Percentiles rank a stretch among this genome's conserved stretches.
Conservation (phyloP, 2,797 vertebrate genomes). For the Diglossa cyanea region DNA sequence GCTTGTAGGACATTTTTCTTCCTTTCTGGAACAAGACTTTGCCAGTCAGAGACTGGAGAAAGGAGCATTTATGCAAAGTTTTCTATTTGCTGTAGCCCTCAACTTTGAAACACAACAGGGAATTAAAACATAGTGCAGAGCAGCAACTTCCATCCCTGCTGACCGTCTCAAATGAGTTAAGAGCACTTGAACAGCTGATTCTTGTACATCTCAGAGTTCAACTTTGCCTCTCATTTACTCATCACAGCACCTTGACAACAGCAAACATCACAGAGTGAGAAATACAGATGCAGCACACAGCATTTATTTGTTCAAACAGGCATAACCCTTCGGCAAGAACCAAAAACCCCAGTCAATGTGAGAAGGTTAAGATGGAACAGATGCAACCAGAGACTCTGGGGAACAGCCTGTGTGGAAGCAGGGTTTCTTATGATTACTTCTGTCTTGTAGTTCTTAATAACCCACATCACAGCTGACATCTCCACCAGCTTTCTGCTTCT, state of each 20-base stretch:
- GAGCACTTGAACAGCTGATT: background rate
- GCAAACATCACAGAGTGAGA: background rate
- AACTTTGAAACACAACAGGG: background rate
- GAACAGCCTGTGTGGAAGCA: background rate
- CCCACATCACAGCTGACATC: constrained; percentile 24
- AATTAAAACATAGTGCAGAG: background rate
- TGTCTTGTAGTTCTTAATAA: constrained; percentile 31
- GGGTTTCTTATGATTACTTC: background rate
- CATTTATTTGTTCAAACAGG: background rate
- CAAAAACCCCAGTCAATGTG: background rate
- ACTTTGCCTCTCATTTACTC: background rate
- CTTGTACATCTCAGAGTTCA: background rate
- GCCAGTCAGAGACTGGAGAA: background rate
- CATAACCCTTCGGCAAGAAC: background rate
- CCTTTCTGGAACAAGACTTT: background rate
- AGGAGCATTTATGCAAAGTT: background rate
- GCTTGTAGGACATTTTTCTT: background rate
- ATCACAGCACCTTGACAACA: background rate
- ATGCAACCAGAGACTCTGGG: background rate
- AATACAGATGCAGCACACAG: background rate
- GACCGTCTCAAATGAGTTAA: background rate
- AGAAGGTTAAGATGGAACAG: constrained; percentile 7
- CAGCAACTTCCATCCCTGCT: background rate
- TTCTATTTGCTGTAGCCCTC: background rate
- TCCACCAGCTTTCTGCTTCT: constrained; percentile 9